Conservation (phyloP, 2,888 invertebrate genomes). For the Hedya salicella region DNA sequence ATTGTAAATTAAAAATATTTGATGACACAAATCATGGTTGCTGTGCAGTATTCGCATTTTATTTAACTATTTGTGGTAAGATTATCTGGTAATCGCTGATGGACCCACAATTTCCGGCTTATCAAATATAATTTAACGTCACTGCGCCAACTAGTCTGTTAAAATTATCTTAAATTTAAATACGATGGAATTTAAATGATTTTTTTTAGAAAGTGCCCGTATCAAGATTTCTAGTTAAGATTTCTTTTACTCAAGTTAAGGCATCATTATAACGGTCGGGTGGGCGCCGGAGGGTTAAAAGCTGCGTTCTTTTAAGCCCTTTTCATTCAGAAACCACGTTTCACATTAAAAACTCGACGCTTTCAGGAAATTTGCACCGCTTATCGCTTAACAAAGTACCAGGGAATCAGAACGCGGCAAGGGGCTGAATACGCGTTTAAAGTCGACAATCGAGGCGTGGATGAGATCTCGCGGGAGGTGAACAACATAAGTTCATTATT, state of each 20-base stretch:
- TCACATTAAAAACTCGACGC: constrained; percentile 1
- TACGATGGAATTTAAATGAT: constrained; percentile 5
- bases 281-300: neutral
- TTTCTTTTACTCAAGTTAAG: constrained; percentile 13
- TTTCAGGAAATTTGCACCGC: constrained; percentile 19
- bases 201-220: neutral
- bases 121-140: too few relatives aligned
- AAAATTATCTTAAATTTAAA: neutral
- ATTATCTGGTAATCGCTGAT: too few relatives aligned
- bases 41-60: too few relatives aligned
- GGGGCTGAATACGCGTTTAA: constrained; percentile 9
- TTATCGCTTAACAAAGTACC: constrained; percentile 30
- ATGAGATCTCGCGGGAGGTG: neutral
- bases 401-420: constrained; percentile 10
- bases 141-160: too few relatives aligned
- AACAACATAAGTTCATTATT: neutral
- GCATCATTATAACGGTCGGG: constrained; percentile 10
- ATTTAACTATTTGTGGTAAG: too few relatives aligned
- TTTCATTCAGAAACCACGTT: neutral
- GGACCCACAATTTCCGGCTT: too few relatives aligned
- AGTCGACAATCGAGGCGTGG: neutral
- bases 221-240: constrained; percentile 3
- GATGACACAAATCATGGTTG: too few relatives aligned
- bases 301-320: constrained; percentile 6
- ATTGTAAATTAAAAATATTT: too few relatives aligned